Evolutionary conservation across 2,113 vertebrate species (phyloP).

Genomic region (Prionailurus viverrinus): DNA sequence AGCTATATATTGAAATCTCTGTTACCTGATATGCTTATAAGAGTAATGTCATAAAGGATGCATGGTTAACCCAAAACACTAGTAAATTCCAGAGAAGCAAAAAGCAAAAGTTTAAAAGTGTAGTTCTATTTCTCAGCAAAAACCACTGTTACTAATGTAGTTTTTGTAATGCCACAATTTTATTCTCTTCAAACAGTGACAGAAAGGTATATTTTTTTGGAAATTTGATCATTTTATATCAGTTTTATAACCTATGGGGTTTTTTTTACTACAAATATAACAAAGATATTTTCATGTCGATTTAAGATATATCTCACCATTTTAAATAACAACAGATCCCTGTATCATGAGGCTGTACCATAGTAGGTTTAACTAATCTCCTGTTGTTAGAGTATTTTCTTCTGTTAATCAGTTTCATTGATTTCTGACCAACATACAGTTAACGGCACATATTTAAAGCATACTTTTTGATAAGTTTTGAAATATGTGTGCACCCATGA

Average conservation of each 20-base stretch:
- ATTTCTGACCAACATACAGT: background rate
- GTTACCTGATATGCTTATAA: background rate
- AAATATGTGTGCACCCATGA: background rate
- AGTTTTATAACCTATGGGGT: background rate
- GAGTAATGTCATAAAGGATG: background rate
- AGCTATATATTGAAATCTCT: background rate
- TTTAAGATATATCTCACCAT: background rate
- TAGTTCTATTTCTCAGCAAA: background rate
- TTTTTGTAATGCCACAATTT: background rate
- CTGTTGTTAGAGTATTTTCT: background rate
- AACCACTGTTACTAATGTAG: background rate
- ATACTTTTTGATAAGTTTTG: background rate
- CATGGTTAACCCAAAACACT: background rate
- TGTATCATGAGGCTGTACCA: background rate
- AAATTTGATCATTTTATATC: background rate
- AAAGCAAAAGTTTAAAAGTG: background rate
- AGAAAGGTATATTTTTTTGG: background rate
- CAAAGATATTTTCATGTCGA: background rate
- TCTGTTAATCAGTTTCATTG: background rate
- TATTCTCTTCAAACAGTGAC: background rate
- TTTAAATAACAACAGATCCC: background rate
- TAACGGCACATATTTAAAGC: background rate
- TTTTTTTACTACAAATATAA: background rate
- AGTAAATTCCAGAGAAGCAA: background rate
- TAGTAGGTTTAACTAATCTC: background rate